A percentile compares a stretch with the other conserved stretches of the same genome.
Evolutionary conservation across 2,113 vertebrate species (phyloP).

Genomic region (Propithecus coquereli): DNA sequence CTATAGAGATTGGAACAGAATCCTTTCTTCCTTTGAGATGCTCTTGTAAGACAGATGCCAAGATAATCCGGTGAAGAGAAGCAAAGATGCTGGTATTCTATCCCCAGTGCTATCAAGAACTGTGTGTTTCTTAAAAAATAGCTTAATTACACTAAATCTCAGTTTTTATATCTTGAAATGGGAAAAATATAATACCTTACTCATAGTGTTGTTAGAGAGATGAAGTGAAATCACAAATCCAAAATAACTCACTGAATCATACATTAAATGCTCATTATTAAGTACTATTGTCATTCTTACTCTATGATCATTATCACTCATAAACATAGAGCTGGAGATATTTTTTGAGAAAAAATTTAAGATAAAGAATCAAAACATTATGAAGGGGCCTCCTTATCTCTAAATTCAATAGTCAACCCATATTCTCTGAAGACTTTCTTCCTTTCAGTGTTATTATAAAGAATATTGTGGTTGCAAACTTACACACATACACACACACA

Average conservation of each 20-base stretch:
- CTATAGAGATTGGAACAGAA: not conserved
- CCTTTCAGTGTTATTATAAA: not conserved
- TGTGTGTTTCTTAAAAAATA: not conserved
- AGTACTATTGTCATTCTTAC: not conserved
- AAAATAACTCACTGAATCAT: not conserved
- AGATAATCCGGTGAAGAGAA: not conserved
- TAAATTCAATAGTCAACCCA: not conserved
- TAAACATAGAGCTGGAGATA: not conserved
- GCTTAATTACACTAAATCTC: not conserved
- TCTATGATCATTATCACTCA: not conserved
- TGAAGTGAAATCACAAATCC: not conserved
- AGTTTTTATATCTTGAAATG: conserved; percentile 22
- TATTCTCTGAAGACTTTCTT: conserved; percentile 30
- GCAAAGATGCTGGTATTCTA: not conserved
- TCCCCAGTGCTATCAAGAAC: not conserved
- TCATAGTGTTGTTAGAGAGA: not conserved
- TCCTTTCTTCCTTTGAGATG: not conserved
- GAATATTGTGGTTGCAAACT: not conserved
- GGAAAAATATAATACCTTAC: not conserved
- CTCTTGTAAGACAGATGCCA: not conserved
- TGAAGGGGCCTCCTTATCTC: not conserved
- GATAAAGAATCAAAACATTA: conserved; percentile 6
- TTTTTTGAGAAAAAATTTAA: conserved; percentile 31
- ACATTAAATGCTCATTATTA: not conserved
- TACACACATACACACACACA: not conserved